Percentiles rank a stretch among this genome's conserved stretches.
phyloP scores from a whole-genome alignment of 2,888 invertebrate species.

The Prosapia bicincta region DNA sequence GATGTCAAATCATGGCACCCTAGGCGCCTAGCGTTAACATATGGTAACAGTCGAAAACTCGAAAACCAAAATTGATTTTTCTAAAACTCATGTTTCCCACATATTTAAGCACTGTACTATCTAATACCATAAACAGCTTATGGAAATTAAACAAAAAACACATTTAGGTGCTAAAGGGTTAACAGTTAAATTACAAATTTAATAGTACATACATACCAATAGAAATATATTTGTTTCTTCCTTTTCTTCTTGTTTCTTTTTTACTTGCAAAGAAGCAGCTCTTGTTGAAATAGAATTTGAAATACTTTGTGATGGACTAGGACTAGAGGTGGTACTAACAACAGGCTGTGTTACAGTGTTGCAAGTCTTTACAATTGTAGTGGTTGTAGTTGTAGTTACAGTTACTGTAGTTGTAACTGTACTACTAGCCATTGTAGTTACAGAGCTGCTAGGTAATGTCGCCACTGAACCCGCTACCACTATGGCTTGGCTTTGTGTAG shows the following conservation, averaged over 20 bases:
- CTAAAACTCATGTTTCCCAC: too few species aligned
- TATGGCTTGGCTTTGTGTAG: background rate
- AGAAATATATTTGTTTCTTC: slow-evolving; percentile 24
- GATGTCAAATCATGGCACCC: too few species aligned
- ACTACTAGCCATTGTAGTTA: background rate
- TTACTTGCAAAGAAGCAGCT: background rate
- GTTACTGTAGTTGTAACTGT: background rate
- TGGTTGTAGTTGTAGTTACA: slow-evolving; percentile 33
- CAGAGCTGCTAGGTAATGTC: background rate
- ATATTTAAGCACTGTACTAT: too few species aligned
- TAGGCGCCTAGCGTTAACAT: too few species aligned
- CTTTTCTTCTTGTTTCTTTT: slow-evolving; percentile 12
- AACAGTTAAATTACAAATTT: too few species aligned
- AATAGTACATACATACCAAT: slow-evolving; percentile 32
- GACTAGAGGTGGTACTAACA: background rate
- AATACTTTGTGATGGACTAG: slow-evolving; percentile 6
- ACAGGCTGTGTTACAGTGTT: background rate
- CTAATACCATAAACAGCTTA: too few species aligned
- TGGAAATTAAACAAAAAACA: too few species aligned
- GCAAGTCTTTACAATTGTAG: slow-evolving; percentile 15
- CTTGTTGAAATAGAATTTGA: background rate
- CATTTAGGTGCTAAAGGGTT: too few species aligned
- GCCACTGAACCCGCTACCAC: background rate
- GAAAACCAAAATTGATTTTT: too few species aligned
- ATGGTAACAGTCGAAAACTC: too few species aligned